Conservation (phyloP, 2,797 vertebrate species). For the Acrossocheilus wenchowensis region DNA sequence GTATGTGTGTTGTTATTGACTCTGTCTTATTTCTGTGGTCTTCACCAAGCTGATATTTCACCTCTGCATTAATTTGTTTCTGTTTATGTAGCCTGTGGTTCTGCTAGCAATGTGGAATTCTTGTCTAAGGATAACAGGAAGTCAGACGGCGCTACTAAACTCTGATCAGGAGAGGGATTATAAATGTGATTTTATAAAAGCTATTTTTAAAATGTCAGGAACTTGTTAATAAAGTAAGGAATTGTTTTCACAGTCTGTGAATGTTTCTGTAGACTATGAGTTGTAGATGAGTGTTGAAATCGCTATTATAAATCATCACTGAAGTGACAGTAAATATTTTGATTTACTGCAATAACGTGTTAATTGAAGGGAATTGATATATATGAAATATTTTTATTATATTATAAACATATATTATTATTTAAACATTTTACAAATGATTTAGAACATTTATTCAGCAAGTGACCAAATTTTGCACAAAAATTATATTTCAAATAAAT, state of each 20-base stretch:
- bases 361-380: background rate
- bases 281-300: background rate
- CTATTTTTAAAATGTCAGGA: slow-evolving; percentile 18
- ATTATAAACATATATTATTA: background rate
- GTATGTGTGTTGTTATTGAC: slow-evolving; percentile 28
- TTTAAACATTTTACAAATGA: background rate
- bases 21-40: slow-evolving; percentile 30
- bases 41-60: slow-evolving; percentile 24
- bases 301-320: slow-evolving; percentile 1
- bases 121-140: background rate
- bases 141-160: background rate
- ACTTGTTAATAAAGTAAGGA: background rate
- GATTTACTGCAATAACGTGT: background rate
- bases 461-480: background rate
- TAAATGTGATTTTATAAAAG: background rate
- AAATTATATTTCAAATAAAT: background rate
- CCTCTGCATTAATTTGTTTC: slow-evolving; percentile 39
- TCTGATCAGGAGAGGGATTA: slow-evolving; percentile 7
- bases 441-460: background rate
- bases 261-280: background rate
- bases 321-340: background rate
- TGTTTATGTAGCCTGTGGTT: slow-evolving; percentile 25
- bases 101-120: background rate
- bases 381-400: background rate
- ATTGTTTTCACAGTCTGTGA: background rate